Evolutionary conservation across 2,113 vertebrate genomes (phyloP).

Genomic region (Struthidea cinerea): DNA sequence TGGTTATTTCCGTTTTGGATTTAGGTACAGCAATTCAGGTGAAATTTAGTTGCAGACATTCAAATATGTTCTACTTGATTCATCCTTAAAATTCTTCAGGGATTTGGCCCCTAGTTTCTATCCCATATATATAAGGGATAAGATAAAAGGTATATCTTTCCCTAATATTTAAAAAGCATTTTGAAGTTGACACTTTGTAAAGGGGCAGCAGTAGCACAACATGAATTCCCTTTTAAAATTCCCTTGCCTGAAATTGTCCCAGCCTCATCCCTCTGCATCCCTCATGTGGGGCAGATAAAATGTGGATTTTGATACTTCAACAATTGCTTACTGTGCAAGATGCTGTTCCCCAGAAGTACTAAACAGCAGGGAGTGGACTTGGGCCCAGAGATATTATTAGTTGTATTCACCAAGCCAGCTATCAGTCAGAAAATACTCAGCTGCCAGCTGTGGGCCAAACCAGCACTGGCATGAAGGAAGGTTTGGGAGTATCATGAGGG

Average conservation of each 20-base stretch:
- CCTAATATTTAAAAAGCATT: not conserved
- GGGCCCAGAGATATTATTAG: conserved; percentile 1
- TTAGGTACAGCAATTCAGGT: not conserved
- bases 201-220: not conserved
- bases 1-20: not conserved
- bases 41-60: not conserved
- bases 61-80: not conserved
- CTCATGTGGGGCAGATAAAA: not conserved
- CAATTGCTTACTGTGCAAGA: not conserved
- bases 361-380: not conserved
- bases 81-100: not conserved
- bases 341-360: not conserved
- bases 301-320: not conserved
- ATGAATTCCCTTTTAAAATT: not conserved
- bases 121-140: not conserved
- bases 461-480: not conserved
- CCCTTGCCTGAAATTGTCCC: not conserved
- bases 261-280: not conserved
- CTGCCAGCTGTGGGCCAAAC: conserved; percentile 27
- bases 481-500: conserved; percentile 2
- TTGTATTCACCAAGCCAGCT: not conserved
- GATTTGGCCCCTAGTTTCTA: not conserved
- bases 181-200: not conserved
- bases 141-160: not conserved
- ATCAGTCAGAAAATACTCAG: not conserved